These are phyloP conservation scores for Eueremaeus valkanovi DNA, from an alignment of 2,888 invertebrate species.

Conservation along the genomic window DNA sequence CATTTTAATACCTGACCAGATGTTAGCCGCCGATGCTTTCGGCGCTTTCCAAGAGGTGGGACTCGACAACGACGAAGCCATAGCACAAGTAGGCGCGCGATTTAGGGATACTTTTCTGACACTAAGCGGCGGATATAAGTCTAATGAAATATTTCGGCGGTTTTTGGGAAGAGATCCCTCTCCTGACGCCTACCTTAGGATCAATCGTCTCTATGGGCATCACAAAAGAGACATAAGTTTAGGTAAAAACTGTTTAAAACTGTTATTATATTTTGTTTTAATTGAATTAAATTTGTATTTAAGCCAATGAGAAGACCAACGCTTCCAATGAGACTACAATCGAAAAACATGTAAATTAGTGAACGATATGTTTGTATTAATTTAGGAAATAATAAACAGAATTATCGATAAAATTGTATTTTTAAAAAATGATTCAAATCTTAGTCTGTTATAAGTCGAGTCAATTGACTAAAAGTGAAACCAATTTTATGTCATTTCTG, in stretches of 20 bases:
- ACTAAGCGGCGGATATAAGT: constrained; percentile 73
- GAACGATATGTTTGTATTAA: background rate
- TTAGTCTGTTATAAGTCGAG: no score
- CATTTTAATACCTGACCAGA: constrained; percentile 53
- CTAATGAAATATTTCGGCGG: constrained; percentile 78
- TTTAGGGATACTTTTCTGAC: constrained; percentile 61
- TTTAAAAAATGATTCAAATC: background rate
- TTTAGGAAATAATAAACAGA: background rate
- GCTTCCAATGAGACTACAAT: no score
- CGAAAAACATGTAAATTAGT: background rate
- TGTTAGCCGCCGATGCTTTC: constrained; percentile 86
- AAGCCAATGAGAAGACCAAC: no score
- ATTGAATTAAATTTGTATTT: no score
- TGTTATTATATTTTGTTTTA: background rate
- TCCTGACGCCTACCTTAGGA: constrained; percentile 67
- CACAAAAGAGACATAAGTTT: background rate
- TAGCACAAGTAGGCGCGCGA: constrained; percentile 49
- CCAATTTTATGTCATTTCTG: no score
- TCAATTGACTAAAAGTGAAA: no score
- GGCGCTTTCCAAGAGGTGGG: constrained; percentile 72
- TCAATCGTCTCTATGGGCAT: constrained; percentile 33
- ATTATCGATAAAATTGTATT: background rate
- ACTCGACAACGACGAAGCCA: constrained; percentile 51
- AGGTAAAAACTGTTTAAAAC: no score
- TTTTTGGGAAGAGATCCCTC: constrained; percentile 90